A percentile compares a stretch with the other conserved stretches of the same genome.
These are phyloP conservation scores for Erynnis tages DNA, from an alignment of 2,888 invertebrate species.

Conservation along the genomic window DNA sequence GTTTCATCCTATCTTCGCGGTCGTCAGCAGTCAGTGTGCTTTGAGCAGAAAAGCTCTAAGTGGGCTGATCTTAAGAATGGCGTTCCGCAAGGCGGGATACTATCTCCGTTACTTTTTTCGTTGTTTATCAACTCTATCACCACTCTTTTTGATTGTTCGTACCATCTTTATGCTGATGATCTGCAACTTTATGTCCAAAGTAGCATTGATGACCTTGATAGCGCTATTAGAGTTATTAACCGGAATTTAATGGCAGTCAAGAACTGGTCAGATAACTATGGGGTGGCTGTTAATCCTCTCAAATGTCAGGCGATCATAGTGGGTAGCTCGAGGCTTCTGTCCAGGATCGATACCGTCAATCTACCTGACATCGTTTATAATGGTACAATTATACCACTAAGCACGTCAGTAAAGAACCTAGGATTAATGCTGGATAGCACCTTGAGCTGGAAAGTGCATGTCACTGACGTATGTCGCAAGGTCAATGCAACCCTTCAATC, in stretches of 20 bases:
- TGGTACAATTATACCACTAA: background rate
- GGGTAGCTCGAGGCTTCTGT: background rate
- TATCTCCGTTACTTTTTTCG: background rate
- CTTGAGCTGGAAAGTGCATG: background rate
- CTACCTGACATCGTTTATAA: background rate
- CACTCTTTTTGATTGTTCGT: background rate
- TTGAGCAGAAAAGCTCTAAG: background rate
- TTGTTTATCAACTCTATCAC: background rate
- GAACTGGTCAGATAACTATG: background rate
- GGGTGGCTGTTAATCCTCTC: background rate
- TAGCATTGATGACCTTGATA: no score
- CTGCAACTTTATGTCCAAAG: no score
- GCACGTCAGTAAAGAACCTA: background rate
- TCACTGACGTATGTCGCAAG: background rate
- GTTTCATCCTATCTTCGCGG: background rate
- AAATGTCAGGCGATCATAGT: constrained; percentile 1
- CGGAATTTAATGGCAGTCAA: constrained; percentile 22
- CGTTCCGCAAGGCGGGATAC: background rate
- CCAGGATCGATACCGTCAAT: background rate
- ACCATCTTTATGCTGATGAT: no score
- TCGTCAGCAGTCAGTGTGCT: background rate
- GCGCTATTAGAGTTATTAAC: background rate
- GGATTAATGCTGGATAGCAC: background rate
- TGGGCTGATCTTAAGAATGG: background rate
- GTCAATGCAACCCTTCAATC: background rate